A percentile compares a stretch with the other conserved stretches of the same genome.
Evolutionary conservation across 2,797 vertebrate genomes (phyloP).

Genomic region (Hippoglossus hippoglossus): DNA sequence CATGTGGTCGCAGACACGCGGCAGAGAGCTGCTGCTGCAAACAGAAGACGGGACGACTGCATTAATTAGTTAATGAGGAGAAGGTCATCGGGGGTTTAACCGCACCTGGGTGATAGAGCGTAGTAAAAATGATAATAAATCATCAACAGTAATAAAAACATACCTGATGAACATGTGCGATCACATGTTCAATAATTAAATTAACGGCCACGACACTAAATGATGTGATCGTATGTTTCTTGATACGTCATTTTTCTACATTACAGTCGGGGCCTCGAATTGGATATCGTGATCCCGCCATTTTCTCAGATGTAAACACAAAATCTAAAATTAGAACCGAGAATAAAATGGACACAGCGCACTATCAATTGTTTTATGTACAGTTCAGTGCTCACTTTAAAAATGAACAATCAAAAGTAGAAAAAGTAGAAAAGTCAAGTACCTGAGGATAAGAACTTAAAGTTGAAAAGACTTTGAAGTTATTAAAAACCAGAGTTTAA

Average conservation of each 20-base stretch:
- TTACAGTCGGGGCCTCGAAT: neutral
- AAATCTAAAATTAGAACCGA: neutral
- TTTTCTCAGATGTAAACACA: neutral
- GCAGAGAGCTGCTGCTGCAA: slow-evolving; percentile 7
- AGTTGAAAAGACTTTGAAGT: too few species aligned
- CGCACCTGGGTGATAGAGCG: neutral
- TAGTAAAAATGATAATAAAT: slow-evolving; percentile 4
- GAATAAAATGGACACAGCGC: too few species aligned
- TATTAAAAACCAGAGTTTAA: too few species aligned
- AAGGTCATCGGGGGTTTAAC: slow-evolving; percentile 16
- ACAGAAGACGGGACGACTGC: slow-evolving; percentile 10
- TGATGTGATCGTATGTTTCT: neutral
- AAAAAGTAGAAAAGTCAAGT: too few species aligned
- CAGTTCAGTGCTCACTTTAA: too few species aligned
- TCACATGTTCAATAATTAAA: slow-evolving; percentile 8
- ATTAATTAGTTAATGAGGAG: slow-evolving; percentile 47
- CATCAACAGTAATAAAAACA: too few species aligned
- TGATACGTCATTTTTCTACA: too few species aligned
- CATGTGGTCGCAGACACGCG: slow-evolving; percentile 32
- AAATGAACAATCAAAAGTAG: too few species aligned
- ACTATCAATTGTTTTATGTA: too few species aligned
- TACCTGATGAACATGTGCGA: slow-evolving; percentile 2
- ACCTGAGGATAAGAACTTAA: too few species aligned
- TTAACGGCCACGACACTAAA: neutral
- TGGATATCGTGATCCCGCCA: neutral